Evolutionary conservation across 2,797 vertebrate genomes (phyloP), one percentile per base, ranked within the genome.

Genomic region (Fundulus diaphanus): DNA sequence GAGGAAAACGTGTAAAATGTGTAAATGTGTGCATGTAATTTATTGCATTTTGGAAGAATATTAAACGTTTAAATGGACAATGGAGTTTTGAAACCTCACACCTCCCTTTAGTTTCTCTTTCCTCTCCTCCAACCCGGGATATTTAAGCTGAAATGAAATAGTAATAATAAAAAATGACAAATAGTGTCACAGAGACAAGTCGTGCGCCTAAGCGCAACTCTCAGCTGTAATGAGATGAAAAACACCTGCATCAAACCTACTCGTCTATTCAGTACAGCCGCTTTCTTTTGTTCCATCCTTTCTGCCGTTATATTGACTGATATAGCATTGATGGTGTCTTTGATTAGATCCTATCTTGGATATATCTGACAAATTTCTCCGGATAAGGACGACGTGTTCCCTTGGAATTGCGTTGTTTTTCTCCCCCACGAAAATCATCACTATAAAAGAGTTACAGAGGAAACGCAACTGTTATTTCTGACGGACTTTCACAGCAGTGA

Each of bases 1-100:
- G 95, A 96, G 94, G 93, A 96, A n/a, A 92, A 94, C 90, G 94
- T 95, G 95, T 97, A 95, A 93, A 97, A 96, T 95, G 96, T 97
- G 96, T 98, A 98, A 97, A 96, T 97, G 97, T 97, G 96, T 99
- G 97, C 98, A 99, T 99, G 98, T 99, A 98, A 99, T 96, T 99
- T 99, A 98, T 99, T 99, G 97, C 97, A 97, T 99, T 97, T 97
- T 96, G 96, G 95, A 97, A 96, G 96, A 96, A 88, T 93, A 94
- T 96, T 95, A 96, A 96, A 95, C 95, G 89, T 96, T 97, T 95
- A 95, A 95, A 97, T 88, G 95, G 96, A 97, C 96, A 96, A 94
- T 95, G 95, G 95, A 96, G 90, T 92, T 95, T 93, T 95, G 95
- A 96, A 96, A 94, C 95, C 95, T 95, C 92, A 94, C 95, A 96